Base-by-base conservation (phyloP, 2,797 vertebrate species). In the Borostomias antarcticus region DNA sequence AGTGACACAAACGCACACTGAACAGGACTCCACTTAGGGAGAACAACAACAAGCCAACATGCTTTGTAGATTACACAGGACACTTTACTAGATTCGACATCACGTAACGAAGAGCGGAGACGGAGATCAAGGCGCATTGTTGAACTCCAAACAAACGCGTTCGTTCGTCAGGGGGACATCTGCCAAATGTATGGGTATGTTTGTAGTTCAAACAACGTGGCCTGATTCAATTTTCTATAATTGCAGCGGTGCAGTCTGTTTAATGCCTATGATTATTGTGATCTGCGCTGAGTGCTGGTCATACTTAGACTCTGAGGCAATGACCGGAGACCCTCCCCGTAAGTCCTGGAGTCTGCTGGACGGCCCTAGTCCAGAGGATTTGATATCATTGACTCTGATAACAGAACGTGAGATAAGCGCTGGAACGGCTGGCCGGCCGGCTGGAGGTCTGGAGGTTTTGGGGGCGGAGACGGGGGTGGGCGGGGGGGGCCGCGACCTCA, bases 221-320 rank as follows among this genome's bases (percentile, higher is more conserved):
- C n/a, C n/a, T 45, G 40, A 45, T 45, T 40, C 59, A 37, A 35
- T 33, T 45, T 54, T 58, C 47, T 69, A 64, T 56, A 64, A 67
- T 21, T 30, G 21, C 29, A 52, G 51, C 56, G 19, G 62, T 13
- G 23, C 23, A 54, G 9, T 11, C 2, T 60, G 33, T 29, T 48
- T 1, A 58, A 35, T 50, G 3, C 5, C 30, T 45, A 62, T 53
- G 32, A 66, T 54, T 76, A 57, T 21, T 59, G 25, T 52, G 40
- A 68, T 73, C 62, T 30, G 11, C 3, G 25, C 28, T 73, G 70
- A 78, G 35, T 33, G 37, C 66, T 54, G 58, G 51, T 53, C 72
- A 66, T 43, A 61, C 58, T 64, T 70, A 29, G 62, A 73, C 62
- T 61, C 26, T 71, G 73, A 76, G 70, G 67, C 74, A 65, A 70